Evolutionary conservation across 2,113 vertebrate genomes (phyloP).

Genomic region (Bubo scandiacus): DNA sequence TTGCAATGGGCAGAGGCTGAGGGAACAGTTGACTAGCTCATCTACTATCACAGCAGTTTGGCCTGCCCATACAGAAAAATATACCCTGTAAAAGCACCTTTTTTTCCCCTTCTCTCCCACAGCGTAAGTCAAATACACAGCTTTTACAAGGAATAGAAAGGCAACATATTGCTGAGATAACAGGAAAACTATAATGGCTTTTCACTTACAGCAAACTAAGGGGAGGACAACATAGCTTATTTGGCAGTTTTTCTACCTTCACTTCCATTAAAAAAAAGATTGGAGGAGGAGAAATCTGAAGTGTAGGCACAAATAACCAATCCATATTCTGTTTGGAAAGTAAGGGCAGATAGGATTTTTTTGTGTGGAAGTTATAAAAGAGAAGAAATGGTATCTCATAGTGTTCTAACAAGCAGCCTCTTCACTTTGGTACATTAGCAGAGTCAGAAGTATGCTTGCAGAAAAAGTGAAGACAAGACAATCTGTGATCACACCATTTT

Average conservation of each 20-base stretch:
- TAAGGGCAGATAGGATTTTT: neutral
- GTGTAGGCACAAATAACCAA: neutral
- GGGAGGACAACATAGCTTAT: neutral
- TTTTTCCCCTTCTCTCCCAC: neutral
- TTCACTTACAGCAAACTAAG: neutral
- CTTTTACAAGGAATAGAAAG: neutral
- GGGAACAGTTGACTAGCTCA: neutral
- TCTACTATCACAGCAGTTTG: neutral
- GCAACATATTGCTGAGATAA: conserved; percentile 16
- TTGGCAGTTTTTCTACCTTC: neutral
- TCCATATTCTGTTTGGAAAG: neutral
- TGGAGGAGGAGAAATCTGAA: neutral
- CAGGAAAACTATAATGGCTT: conserved; percentile 19
- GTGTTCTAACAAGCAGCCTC: neutral
- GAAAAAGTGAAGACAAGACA: neutral
- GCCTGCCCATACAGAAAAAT: neutral
- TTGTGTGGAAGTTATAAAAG: neutral
- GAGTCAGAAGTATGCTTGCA: neutral
- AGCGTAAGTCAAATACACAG: neutral
- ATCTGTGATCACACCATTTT: neutral
- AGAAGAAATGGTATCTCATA: neutral
- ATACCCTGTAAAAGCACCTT: neutral
- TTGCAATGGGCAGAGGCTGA: neutral
- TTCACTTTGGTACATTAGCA: neutral
- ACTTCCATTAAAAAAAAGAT: neutral